Evolutionary conservation across 1,140 invertebrate genomes (phyloP), one percentile per base, ranked within the genome.

Genomic region (Neodiprion fabricii): DNA sequence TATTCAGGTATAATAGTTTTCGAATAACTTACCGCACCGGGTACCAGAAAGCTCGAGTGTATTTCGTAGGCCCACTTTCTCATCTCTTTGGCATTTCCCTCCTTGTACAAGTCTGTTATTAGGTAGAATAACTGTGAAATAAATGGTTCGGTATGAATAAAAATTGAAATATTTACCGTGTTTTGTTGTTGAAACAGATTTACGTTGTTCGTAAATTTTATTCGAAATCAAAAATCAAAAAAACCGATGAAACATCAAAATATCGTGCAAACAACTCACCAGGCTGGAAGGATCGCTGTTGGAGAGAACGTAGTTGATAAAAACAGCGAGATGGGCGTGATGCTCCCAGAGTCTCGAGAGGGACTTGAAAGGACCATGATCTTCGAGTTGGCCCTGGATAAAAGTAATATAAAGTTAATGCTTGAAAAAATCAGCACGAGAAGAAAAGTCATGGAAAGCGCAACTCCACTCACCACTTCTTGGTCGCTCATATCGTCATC

Each of bases 51-150:
- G 82, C 95, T 97, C 72, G 97, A 98, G 88, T 98, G 96, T 82
- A 99, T 97, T 90, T 99, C 97, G 89, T 98, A 99, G 48, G 97
- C 97, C 97, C 97, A 99, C 86, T 97, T 96, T 73, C 95, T 92
- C 92, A 99, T 93, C 83, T 97, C 96, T 88, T 97, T 97, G 50
- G 91, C 91, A 81, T 93, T 95, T 48, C 94, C 95, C 84, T 95
- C 93, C 83, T 95, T 95, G 85, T 95, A 97, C 49, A 94, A 87
- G 84, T 96, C 94, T 21, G 95, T 96, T 84, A 97, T 92, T 75
- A 97, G 90, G 87, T 96, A 96, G 86, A 98, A 98, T 75, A 97
- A 90, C 93, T 95, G 85, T n/a, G 91, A 91, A 75, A 81, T 80
- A 77, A 82, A 76, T 70, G 75, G 74, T 66, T 73, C 71, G 12